phyloP scores from a whole-genome alignment of 2,888 invertebrate genomes.

The Heteropelma amictum region DNA sequence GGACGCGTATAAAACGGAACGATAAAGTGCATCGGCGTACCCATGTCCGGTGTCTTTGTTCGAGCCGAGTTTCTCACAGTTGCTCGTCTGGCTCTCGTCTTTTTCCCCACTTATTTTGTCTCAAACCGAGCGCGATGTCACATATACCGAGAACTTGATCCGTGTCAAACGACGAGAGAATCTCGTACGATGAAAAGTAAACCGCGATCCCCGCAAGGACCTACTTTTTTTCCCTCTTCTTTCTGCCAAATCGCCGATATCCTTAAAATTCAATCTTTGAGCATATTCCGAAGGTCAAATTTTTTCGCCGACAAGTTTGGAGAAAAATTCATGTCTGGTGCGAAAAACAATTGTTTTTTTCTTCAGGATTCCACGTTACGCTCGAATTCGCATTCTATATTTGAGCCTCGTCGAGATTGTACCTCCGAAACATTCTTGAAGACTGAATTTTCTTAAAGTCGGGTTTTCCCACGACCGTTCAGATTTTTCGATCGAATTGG shows the following conservation, averaged over 20 bases:
- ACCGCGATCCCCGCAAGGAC: slow-evolving; percentile 30
- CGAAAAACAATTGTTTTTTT: too few relatives aligned
- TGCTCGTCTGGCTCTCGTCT: slow-evolving; percentile 4
- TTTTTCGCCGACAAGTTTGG: neutral
- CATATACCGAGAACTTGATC: slow-evolving; percentile 64
- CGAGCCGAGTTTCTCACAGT: slow-evolving; percentile 35
- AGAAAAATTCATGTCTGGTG: neutral
- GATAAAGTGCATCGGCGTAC: slow-evolving; percentile 48
- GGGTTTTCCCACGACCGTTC: too few relatives aligned
- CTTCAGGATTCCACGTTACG: too few relatives aligned
- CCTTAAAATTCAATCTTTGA: neutral
- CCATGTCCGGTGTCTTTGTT: slow-evolving; percentile 53
- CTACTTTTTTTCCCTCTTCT: slow-evolving; percentile 40
- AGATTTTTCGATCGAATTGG: too few relatives aligned
- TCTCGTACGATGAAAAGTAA: slow-evolving; percentile 47
- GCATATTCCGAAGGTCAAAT: too few relatives aligned
- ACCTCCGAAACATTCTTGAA: too few relatives aligned
- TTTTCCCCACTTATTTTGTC: neutral
- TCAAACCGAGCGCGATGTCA: neutral
- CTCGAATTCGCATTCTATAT: too few relatives aligned
- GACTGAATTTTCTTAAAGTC: too few relatives aligned
- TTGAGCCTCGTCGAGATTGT: too few relatives aligned
- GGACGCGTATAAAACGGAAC: slow-evolving; percentile 1
- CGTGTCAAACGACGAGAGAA: slow-evolving; percentile 65
- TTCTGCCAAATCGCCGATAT: slow-evolving; percentile 2